Base-by-base conservation (phyloP, 1,140 invertebrate genomes). In the Danaus plexippus region DNA sequence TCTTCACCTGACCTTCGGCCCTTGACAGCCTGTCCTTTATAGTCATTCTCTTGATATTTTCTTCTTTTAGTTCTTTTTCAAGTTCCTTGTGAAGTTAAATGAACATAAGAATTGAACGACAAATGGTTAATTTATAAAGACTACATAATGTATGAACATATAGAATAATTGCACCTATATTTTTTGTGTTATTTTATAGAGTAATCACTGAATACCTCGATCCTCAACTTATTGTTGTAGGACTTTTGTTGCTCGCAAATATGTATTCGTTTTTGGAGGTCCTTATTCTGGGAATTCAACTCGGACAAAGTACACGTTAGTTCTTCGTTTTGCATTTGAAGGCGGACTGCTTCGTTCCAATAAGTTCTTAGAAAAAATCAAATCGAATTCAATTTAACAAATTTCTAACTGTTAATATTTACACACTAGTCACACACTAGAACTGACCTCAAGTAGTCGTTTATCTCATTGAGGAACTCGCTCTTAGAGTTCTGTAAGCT, bases 41-140 rank as follows among this genome's bases (percentile, higher is more conserved):
- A 1, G 62, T 18, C 8, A 52, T 60, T 45, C 64, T 73, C 47
- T 71, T 79, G 22, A 57, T 63, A 60, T 68, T 75, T 47, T 80
- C 75, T 43, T 80, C 73, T 60, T 80, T 80, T 10, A 85, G 51
- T 10, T 73, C 71, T 55, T 71, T 80, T 58, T 80, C 77, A 41
- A 82, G 61, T 41, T 79, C 78, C 82, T 85, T 11, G 4, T 32
- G 5, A 32, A 32, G 22, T 32, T 32, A 4, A 32, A 32, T 32
- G 2, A 32, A 32, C 15, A 15, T n/a, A n/a, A n/a, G n/a, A n/a
- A 22, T 22, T 22, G 2, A 22, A 22, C 18, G 2, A 32, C 2
- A 32, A 32, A 32, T 32, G 2, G 5, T 32, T 32, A 32, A 2
- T 32, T 32, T 32, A 32, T 6, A 32, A 5, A 32, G 7, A 4